phyloP scores from a whole-genome alignment of 2,797 vertebrate species.

The Scomberomorus guttatus region DNA sequence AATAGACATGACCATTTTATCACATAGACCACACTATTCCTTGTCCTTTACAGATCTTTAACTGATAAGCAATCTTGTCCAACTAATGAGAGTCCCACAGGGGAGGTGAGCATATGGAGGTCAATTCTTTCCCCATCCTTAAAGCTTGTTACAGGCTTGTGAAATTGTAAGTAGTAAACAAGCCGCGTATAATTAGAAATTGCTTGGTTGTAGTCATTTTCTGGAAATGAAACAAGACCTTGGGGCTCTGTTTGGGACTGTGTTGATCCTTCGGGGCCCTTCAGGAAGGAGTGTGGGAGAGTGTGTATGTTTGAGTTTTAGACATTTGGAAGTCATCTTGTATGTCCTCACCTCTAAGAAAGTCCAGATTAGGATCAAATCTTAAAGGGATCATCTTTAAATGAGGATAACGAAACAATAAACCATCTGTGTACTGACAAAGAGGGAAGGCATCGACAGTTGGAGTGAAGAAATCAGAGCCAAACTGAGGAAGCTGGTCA shows the following conservation, averaged over 20 bases:
- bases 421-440: background rate
- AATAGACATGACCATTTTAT: background rate
- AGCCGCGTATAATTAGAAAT: slow-evolving; percentile 56
- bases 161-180: slow-evolving; percentile 61
- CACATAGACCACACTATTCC: slow-evolving; percentile 2
- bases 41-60: slow-evolving; percentile 19
- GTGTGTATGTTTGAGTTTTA: background rate
- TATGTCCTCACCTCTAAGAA: background rate
- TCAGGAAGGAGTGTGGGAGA: slow-evolving; percentile 37
- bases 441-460: slow-evolving; percentile 9
- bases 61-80: slow-evolving; percentile 10
- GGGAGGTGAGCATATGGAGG: slow-evolving; percentile 26
- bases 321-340: slow-evolving; percentile 26
- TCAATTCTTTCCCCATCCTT: slow-evolving; percentile 48
- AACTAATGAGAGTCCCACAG: slow-evolving; percentile 49
- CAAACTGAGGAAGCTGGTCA: slow-evolving; percentile 25
- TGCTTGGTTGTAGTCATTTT: slow-evolving; percentile 29
- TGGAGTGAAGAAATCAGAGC: slow-evolving; percentile 5
- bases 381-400: background rate
- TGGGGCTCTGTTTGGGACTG: slow-evolving; percentile 2
- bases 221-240: slow-evolving; percentile 47
- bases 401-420: slow-evolving; percentile 1
- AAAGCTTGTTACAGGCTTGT: slow-evolving; percentile 51
- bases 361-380: background rate
- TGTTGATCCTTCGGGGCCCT: slow-evolving; percentile 1